A percentile compares a stretch with the other conserved stretches of the same genome.
These are phyloP conservation scores for Euplexia lucipara DNA, from an alignment of 2,888 invertebrate genomes.

Conservation along the genomic window DNA sequence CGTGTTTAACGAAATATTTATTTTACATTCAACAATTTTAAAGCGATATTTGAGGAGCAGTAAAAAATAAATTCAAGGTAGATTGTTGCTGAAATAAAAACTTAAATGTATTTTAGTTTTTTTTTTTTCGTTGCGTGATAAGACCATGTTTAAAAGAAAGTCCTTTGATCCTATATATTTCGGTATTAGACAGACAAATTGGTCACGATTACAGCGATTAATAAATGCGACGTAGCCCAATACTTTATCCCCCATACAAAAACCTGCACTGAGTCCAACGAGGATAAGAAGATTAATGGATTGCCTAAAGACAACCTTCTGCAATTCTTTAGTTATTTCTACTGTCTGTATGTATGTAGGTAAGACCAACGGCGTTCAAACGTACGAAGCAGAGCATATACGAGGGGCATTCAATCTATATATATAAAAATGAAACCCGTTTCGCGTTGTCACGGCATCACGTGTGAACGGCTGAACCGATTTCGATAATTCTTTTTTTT, in stretches of 20 bases:
- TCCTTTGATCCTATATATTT: constrained; percentile 19
- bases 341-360: not conserved
- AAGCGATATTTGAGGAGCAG: constrained; percentile 23
- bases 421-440: no score
- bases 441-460: no score
- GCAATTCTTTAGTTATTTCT: not conserved
- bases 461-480: no score
- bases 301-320: not conserved
- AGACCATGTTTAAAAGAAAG: constrained; percentile 21
- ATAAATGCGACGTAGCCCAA: not conserved
- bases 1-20: constrained; percentile 50
- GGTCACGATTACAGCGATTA: constrained; percentile 13
- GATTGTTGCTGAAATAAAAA: constrained; percentile 32
- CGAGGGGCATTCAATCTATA: no score
- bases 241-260: not conserved
- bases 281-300: constrained; percentile 12
- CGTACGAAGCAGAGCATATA: no score
- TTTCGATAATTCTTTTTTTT: no score
- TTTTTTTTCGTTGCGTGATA: constrained; percentile 24
- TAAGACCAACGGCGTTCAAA: not conserved
- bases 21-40: constrained; percentile 45
- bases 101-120: constrained; percentile 17
- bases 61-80: constrained; percentile 29
- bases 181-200: constrained; percentile 20
- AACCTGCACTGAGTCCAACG: constrained; percentile 1